A percentile compares a stretch with the other conserved stretches of the same genome.
These are phyloP conservation scores for Phaonia tiefii DNA, from an alignment of 2,888 invertebrate species.

Conservation along the genomic window DNA sequence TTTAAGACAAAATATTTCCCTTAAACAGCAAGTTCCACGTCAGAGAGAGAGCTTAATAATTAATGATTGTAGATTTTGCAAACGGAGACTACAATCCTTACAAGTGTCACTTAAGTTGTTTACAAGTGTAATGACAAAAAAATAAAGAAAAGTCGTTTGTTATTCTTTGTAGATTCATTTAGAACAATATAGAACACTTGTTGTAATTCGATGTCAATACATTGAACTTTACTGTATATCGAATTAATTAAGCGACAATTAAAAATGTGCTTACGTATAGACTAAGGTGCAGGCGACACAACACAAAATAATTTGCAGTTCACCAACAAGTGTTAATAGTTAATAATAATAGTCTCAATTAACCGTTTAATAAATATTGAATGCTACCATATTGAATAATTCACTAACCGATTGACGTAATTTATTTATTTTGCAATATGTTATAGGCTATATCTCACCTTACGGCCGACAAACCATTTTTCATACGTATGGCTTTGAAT, in stretches of 20 bases:
- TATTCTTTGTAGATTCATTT: no score
- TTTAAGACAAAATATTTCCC: no score
- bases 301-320: conserved; percentile 17
- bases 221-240: conserved; percentile 12
- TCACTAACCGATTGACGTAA: background rate
- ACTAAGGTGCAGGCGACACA: conserved; percentile 29
- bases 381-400: background rate
- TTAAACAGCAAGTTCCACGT: no score
- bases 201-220: background rate
- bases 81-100: no score
- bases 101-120: no score
- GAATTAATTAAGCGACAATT: conserved; percentile 23
- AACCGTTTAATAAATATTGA: conserved; percentile 1
- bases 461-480: conserved; percentile 84
- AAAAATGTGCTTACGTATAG: conserved; percentile 33
- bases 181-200: no score
- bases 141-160: no score
- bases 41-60: no score
- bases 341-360: background rate
- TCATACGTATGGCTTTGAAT: conserved; percentile 87
- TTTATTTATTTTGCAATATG: conserved; percentile 35
- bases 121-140: no score
- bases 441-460: conserved; percentile 90
- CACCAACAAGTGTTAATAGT: conserved; percentile 3
- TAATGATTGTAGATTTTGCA: no score